Evolutionary conservation across 2,888 invertebrate species (phyloP).

Genomic region (Ectobius pallidus): DNA sequence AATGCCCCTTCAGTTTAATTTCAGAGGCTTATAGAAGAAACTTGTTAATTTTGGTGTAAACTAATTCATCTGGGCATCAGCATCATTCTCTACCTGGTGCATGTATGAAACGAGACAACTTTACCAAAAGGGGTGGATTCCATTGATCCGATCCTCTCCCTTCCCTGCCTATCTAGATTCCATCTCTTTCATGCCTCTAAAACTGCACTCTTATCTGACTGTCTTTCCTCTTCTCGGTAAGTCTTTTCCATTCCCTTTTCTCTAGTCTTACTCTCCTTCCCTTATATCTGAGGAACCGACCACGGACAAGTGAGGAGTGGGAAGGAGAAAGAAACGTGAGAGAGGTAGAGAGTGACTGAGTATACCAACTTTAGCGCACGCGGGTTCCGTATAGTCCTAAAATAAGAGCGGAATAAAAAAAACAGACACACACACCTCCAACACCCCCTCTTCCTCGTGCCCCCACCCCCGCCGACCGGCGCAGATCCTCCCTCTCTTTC

Average conservation of each 20-base stretch:
- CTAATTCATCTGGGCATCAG: not conserved
- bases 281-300: conserved; percentile 6
- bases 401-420: conserved; percentile 21
- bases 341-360: not conserved
- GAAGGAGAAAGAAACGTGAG: not conserved
- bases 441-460: not conserved
- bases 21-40: not conserved
- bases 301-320: not conserved
- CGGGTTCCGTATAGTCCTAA: conserved; percentile 5
- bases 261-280: not conserved
- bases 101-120: not conserved
- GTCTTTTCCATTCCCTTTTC: not conserved
- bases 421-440: not conserved
- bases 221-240: not conserved
- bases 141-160: conserved; percentile 18
- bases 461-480: not conserved
- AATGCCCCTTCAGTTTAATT: not conserved
- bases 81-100: conserved; percentile 9
- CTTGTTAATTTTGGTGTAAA: conserved; percentile 8
- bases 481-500: not conserved
- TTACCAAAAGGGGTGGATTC: not conserved
- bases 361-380: conserved; percentile 17
- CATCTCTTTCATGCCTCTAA: not conserved
- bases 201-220: not conserved
- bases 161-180: not conserved